Evolutionary conservation across 2,888 invertebrate species (phyloP).

Genomic region (Periphyllus acericola): DNA sequence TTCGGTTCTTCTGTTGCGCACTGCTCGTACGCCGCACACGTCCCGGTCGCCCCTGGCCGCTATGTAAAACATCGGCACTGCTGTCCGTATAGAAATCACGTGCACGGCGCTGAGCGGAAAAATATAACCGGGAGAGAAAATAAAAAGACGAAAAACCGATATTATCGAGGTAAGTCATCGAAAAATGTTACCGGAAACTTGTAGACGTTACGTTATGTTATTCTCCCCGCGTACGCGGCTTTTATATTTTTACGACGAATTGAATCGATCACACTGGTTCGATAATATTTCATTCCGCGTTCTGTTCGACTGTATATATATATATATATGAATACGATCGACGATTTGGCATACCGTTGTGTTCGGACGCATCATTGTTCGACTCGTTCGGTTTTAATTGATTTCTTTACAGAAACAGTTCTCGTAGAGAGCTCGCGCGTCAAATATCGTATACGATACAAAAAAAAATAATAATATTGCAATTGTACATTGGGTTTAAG

Average conservation of each 20-base stretch:
- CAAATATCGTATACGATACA: background rate
- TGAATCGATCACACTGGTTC: background rate
- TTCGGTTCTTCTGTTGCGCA: background rate
- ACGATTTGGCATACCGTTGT: background rate
- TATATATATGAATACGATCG: too few species aligned
- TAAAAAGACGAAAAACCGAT: background rate
- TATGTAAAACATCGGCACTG: conserved; percentile 26
- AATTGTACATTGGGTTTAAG: background rate
- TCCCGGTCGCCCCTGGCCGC: background rate
- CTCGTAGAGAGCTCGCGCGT: background rate
- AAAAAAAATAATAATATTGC: background rate
- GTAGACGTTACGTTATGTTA: too few species aligned
- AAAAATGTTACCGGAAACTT: background rate
- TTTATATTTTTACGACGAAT: background rate
- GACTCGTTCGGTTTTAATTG: background rate
- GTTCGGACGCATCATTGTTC: background rate
- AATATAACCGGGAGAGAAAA: background rate
- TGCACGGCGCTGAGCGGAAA: background rate
- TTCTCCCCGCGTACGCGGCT: background rate
- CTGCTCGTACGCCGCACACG: background rate
- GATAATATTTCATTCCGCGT: background rate
- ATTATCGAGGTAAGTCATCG: background rate
- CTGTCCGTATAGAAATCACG: conserved; percentile 29
- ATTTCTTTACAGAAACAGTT: background rate
- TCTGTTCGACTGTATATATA: too few species aligned